Evolutionary conservation across 2,797 vertebrate species (phyloP).

Genomic region (Garrulus glandarius): DNA sequence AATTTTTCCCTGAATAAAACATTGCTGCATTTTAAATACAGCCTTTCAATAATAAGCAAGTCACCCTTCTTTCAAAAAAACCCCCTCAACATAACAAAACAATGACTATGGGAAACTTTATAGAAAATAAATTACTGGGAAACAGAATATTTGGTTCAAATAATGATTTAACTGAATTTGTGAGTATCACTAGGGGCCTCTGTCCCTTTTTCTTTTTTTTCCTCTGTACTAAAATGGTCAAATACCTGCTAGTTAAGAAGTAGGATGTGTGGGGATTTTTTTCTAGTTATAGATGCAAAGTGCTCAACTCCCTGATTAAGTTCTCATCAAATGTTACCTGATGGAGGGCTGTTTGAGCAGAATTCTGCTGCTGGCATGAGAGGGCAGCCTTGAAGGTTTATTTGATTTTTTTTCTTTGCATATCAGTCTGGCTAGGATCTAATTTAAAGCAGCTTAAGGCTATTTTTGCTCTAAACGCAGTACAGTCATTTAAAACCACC

Average conservation of each 20-base stretch:
- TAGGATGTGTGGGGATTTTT: neutral
- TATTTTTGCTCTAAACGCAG: neutral
- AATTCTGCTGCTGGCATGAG: conserved; percentile 2
- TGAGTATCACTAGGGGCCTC: neutral
- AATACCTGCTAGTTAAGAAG: neutral
- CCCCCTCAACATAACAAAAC: rapidly evolving
- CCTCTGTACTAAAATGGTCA: neutral
- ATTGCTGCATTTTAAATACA: neutral
- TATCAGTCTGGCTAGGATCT: neutral
- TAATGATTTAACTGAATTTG: neutral
- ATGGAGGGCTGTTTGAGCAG: neutral
- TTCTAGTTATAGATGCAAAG: neutral
- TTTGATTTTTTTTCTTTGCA: neutral
- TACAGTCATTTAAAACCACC: neutral
- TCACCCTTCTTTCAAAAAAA: neutral
- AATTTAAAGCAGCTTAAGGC: neutral
- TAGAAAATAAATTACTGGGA: neutral
- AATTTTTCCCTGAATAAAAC: neutral
- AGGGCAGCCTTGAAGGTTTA: neutral
- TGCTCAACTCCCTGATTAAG: neutral
- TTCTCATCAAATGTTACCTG: neutral
- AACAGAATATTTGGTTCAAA: neutral
- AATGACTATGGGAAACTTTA: neutral
- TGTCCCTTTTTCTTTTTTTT: neutral
- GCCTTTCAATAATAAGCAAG: neutral